Conservation (phyloP, 2,888 invertebrate genomes). For the Calameuta filiformis region DNA sequence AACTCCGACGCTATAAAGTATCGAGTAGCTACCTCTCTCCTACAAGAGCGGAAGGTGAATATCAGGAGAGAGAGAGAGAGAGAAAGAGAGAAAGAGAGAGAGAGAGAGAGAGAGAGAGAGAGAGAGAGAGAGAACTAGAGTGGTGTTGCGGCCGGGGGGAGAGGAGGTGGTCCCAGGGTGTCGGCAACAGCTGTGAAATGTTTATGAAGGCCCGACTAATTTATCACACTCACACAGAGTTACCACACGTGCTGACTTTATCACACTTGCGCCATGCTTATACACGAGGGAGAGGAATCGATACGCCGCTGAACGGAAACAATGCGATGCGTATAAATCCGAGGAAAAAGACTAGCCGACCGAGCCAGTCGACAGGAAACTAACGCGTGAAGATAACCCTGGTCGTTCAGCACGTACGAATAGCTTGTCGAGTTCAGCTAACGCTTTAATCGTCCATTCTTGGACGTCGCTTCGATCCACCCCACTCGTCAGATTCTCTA, state of each 20-base stretch:
- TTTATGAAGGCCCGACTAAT: conserved; percentile 64
- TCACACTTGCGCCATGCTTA: conserved; percentile 16
- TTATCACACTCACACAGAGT: conserved; percentile 51
- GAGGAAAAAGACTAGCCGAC: conserved; percentile 9
- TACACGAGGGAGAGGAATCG: conserved; percentile 21
- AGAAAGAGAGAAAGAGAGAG: conserved; percentile 7
- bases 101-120: conserved; percentile 8
- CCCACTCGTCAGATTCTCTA: neutral
- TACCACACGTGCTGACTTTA: conserved; percentile 26
- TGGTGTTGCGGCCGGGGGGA: conserved; percentile 12
- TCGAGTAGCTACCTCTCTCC: conserved; percentile 25
- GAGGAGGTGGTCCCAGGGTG: conserved; percentile 38
- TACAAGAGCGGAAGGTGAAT: neutral
- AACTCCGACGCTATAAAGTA: conserved; percentile 41
- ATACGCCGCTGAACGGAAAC: conserved; percentile 24
- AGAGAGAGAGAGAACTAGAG: neutral
- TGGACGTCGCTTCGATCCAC: neutral
- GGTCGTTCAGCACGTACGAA: neutral
- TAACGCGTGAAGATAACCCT: neutral
- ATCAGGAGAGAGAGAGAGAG: conserved; percentile 9
- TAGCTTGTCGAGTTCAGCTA: neutral
- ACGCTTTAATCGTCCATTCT: neutral
- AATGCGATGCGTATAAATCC: conserved; percentile 21
- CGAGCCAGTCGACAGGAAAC: conserved; percentile 9
- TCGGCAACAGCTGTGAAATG: conserved; percentile 64